These are phyloP conservation scores for Brachyopa scutellaris DNA, from an alignment of 2,888 invertebrate genomes.

Conservation along the genomic window DNA sequence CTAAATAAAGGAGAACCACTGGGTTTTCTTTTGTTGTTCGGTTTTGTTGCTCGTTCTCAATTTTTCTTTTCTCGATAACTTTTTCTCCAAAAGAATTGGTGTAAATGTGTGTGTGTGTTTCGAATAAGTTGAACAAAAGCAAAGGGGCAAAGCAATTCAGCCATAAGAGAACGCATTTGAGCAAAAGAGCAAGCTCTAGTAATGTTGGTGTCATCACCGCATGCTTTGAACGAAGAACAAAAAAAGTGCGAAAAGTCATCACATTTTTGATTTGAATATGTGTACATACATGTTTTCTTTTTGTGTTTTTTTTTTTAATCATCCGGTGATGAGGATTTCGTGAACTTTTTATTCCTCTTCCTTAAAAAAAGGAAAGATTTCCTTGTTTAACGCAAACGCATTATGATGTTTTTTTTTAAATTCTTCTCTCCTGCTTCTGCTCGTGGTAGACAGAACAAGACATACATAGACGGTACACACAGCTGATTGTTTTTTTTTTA, in stretches of 20 bases:
- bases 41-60: constrained; percentile 44
- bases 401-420: too few relatives aligned
- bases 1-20: constrained; percentile 59
- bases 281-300: constrained; percentile 15
- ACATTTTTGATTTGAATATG: constrained; percentile 8
- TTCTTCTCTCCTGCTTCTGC: constrained; percentile 22
- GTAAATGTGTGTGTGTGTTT: constrained; percentile 13
- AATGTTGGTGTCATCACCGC: constrained; percentile 48
- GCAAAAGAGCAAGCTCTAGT: constrained; percentile 22
- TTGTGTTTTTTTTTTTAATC: not conserved
- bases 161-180: constrained; percentile 7
- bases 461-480: constrained; percentile 37
- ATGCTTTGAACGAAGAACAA: constrained; percentile 48
- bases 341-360: too few relatives aligned
- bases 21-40: constrained; percentile 55
- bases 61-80: constrained; percentile 44
- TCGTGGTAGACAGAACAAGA: constrained; percentile 6
- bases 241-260: constrained; percentile 58
- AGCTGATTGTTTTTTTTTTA: constrained; percentile 59
- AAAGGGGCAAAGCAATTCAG: constrained; percentile 52
- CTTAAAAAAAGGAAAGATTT: too few relatives aligned
- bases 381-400: too few relatives aligned
- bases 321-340: too few relatives aligned
- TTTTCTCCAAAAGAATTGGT: constrained; percentile 52
- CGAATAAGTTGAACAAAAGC: not conserved